phyloP scores from a whole-genome alignment of 2,888 invertebrate species.

The Polymixis lichenea region DNA sequence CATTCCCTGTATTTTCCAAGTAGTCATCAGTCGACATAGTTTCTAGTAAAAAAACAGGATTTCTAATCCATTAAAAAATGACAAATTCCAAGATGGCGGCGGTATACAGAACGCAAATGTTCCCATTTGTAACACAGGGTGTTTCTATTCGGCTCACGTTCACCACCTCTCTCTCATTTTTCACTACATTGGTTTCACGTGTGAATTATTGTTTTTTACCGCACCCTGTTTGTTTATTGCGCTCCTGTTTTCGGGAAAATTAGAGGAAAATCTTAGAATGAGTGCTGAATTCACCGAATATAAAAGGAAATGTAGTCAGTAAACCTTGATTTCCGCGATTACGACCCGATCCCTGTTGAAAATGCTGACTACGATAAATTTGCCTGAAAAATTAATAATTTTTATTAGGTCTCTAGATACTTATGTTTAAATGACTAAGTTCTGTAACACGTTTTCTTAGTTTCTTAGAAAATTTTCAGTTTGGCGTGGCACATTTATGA shows the following conservation, averaged over 20 bases:
- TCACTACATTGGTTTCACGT: slow-evolving; percentile 90
- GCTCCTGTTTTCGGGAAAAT: slow-evolving; percentile 55
- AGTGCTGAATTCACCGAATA: not conserved
- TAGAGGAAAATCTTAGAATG: slow-evolving; percentile 20
- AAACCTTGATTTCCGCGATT: not conserved
- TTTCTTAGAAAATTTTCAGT: not conserved
- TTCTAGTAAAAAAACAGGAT: not conserved
- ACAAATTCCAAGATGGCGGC: slow-evolving; percentile 62
- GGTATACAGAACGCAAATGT: slow-evolving; percentile 78
- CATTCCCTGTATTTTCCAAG: not conserved
- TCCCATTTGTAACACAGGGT: slow-evolving; percentile 84
- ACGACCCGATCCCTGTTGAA: not conserved
- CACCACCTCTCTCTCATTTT: slow-evolving; percentile 88
- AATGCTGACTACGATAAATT: not conserved
- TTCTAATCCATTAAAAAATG: slow-evolving; percentile 62
- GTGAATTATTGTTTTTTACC: slow-evolving; percentile 88
- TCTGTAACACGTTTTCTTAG: not conserved
- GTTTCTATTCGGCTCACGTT: slow-evolving; percentile 85
- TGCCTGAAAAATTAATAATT: not conserved
- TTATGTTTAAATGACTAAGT: not conserved
- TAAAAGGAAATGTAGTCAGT: not conserved
- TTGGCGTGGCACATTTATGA: too few species aligned
- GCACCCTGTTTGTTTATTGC: slow-evolving; percentile 76
- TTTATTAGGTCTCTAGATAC: not conserved
- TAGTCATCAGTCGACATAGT: not conserved